These are phyloP conservation scores for Conger conger DNA, from an alignment of 2,113 vertebrate genomes.

Conservation along the genomic window DNA sequence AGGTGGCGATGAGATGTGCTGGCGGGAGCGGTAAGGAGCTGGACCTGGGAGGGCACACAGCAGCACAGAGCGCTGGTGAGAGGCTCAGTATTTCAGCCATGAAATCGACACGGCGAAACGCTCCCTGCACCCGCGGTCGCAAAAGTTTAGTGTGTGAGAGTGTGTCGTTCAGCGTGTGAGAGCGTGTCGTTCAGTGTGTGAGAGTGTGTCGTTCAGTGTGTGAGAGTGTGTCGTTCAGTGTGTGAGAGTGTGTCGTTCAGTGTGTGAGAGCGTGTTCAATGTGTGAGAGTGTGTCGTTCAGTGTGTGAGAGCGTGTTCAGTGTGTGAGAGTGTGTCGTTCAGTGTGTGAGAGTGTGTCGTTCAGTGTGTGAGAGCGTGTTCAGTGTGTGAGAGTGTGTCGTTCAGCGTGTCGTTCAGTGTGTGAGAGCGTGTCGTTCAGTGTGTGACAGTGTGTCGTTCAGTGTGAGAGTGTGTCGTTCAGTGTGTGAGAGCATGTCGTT, in stretches of 20 bases:
- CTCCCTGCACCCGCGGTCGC: not conserved
- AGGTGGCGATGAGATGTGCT: conserved; percentile 50
- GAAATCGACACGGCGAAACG: not conserved
- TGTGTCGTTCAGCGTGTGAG: not conserved
- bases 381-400: not conserved
- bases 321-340: too few relatives aligned
- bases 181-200: not conserved
- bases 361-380: too few relatives aligned
- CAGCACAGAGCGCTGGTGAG: conserved; percentile 15
- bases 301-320: too few relatives aligned
- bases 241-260: not conserved
- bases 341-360: not conserved
- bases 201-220: not conserved
- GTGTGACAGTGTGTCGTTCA: not conserved
- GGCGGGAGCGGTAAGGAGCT: conserved; percentile 60
- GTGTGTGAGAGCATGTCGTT: too few relatives aligned
- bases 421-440: too few relatives aligned
- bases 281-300: not conserved
- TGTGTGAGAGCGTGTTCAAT: too few relatives aligned
- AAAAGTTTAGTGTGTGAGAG: not conserved
- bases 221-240: too few relatives aligned
- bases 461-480: not conserved
- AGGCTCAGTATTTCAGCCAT: not conserved
- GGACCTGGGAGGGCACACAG: conserved; percentile 71
- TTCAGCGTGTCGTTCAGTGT: too few relatives aligned